Evolutionary conservation across 2,888 invertebrate species (phyloP), one percentile per base, ranked within the genome.

Genomic region (Lucinisca nassula): DNA sequence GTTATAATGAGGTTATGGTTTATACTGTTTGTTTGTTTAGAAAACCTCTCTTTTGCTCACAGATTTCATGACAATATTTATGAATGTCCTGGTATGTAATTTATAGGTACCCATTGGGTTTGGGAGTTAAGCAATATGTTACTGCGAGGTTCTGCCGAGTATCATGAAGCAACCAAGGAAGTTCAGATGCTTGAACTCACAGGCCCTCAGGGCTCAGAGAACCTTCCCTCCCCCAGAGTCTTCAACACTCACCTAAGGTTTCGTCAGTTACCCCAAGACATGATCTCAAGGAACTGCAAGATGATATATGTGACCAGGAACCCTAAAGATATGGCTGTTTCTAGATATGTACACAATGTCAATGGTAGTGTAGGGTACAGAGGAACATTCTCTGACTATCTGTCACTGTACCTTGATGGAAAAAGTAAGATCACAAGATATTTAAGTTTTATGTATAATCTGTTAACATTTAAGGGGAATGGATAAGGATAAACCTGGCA

Each of bases 71-170:
- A n/a, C n/a, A n/a, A n/a, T n/a, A n/a, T n/a, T n/a, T n/a, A n/a
- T n/a, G n/a, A n/a, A n/a, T n/a, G n/a, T n/a, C n/a, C n/a, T n/a
- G n/a, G n/a, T n/a, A n/a, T n/a, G n/a, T n/a, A n/a, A 4, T 58
- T 27, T 27, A 4, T 30, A 90, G 91, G 91, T 35, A 88, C 91
- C 4, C 91, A 91, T 73, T 91, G 91, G 91, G 85, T 91, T 0
- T 91, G 88, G 89, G 91, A 91, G 38, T 81, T 91, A 12, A 82
- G 73, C 2, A 88, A 88, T 67, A 91, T 91, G 91, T 58, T 91
- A 49, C 74, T 90, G 24, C 76, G 67, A 27, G 85, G 87, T 0
- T 78, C 85, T n/a, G 75, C 85, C 6, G 86, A 87, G 40, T 89
- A 89, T 45, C 88, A 88, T 35, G 45, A 84, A 21, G 61, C 77